Conservation (phyloP, 2,113 vertebrate species). For the Oreotragus oreotragus region DNA sequence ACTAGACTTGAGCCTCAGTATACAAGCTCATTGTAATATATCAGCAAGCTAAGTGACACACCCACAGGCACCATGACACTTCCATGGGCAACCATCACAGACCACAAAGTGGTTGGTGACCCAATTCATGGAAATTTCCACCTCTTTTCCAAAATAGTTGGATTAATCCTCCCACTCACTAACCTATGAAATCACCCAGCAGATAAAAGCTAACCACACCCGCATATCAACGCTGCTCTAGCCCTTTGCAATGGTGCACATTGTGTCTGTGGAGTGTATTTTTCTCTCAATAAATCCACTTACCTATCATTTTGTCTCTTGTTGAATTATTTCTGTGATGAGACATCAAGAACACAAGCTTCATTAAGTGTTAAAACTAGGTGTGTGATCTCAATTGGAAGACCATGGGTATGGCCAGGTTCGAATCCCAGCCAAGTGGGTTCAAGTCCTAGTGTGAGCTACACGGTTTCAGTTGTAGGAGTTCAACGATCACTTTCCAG, state of each 20-base stretch:
- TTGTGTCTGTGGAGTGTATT: neutral
- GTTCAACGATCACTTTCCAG: neutral
- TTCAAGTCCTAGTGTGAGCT: neutral
- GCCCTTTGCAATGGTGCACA: neutral
- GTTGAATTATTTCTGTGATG: neutral
- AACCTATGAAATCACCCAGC: neutral
- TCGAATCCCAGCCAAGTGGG: fast-evolving
- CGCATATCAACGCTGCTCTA: neutral
- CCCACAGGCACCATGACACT: neutral
- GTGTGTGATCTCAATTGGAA: neutral
- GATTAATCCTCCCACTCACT: neutral
- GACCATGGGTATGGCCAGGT: neutral
- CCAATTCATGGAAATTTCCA: neutral
- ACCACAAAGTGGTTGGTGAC: neutral
- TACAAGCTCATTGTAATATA: neutral
- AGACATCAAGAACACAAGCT: neutral
- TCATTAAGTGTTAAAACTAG: neutral
- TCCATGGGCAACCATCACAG: neutral
- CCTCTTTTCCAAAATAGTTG: neutral
- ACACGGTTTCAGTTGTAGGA: neutral
- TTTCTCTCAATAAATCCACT: neutral
- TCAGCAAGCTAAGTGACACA: neutral
- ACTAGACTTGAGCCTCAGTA: neutral
- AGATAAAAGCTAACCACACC: neutral
- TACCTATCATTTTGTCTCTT: neutral